These are phyloP conservation scores for Anoplius nigerrimus DNA, from an alignment of 2,888 invertebrate genomes.

Conservation along the genomic window DNA sequence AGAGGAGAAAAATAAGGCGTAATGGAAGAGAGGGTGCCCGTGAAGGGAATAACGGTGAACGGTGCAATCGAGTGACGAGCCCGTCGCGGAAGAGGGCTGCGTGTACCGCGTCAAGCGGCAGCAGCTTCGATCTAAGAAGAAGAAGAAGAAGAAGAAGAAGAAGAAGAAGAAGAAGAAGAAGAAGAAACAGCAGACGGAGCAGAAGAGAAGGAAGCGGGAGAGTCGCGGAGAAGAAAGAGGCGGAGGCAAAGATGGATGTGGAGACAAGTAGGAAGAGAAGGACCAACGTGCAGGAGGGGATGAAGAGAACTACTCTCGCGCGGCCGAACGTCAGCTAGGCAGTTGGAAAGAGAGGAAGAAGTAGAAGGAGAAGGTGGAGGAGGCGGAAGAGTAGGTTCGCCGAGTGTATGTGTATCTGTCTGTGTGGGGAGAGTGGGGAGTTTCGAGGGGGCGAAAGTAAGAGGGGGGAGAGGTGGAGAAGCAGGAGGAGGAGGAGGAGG, in stretches of 20 bases:
- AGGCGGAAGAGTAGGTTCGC: conserved; percentile 21
- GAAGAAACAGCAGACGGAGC: background rate
- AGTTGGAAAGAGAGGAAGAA: background rate
- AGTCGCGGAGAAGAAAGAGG: conserved; percentile 16
- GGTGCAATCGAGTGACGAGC: conserved; percentile 46
- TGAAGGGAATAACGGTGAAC: conserved; percentile 53
- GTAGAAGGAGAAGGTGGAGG: conserved; percentile 22
- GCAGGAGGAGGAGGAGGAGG: conserved; percentile 32
- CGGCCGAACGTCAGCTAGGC: background rate
- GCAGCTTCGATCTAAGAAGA: conserved; percentile 5
- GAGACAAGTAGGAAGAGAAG: background rate
- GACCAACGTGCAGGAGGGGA: conserved; percentile 12
- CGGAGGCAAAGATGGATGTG: too few relatives aligned
- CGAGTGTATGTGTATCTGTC: too few relatives aligned
- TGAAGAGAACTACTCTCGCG: conserved; percentile 3
- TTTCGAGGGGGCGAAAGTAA: conserved; percentile 26
- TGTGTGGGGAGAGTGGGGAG: too few relatives aligned
- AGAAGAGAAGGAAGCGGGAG: background rate
- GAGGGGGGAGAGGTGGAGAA: conserved; percentile 24
- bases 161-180: background rate
- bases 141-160: background rate
- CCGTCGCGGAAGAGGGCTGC: conserved; percentile 48
- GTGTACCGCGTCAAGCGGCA: conserved; percentile 12
- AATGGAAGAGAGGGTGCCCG: conserved; percentile 43
- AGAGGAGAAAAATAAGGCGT: background rate